Evolutionary conservation across 2,113 vertebrate genomes (phyloP), one percentile per base, ranked within the genome.

Genomic region (Rana temporaria): DNA sequence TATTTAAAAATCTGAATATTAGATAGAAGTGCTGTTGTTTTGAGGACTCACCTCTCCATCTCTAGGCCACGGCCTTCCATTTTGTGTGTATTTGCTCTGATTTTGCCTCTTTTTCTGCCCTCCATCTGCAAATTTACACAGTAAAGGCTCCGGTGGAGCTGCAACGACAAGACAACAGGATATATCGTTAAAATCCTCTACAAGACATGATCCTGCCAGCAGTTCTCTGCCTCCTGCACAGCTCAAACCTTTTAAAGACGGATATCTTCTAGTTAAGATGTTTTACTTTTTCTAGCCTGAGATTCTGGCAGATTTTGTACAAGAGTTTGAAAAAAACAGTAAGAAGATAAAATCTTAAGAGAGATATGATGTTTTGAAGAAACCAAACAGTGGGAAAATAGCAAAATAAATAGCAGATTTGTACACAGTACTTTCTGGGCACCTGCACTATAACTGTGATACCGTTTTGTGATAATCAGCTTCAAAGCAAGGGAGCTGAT

Each of bases 91-190:
- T 93, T 98, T 98, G 92, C 96, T 96, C 94, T 98, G 97, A 93
- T 97, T 97, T 93, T 98, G 97, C 70, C 97, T 89, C 91, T 98
- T 98, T 93, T 98, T 98, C 91, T 98, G 97, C 87, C 97, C 97
- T 92, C 97, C 97, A 82, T 98, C 97, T 64, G 97, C 97, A 88
- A 98, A 98, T 94, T 98, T 98, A 93, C 97, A 98, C 94, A 98
- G 96, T 93, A 98, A 95, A 92, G 97, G 97, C 92, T 98, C 97
- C 84, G 91, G 95, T 90, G 97, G 97, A 88, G 96, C 97, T 98
- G 94, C 69, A 84, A 88, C 92, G 91, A 91, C 86, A 93, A 92
- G 85, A 94, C 87, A 91, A 85, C 88, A 91, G 87, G 56, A 75
- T 89, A 66, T 84, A 70, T 68, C 52, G 86, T 94, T 92, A 94